Evolutionary conservation across 1,140 invertebrate genomes (phyloP).

Genomic region (Caenorhabditis tropicalis): DNA sequence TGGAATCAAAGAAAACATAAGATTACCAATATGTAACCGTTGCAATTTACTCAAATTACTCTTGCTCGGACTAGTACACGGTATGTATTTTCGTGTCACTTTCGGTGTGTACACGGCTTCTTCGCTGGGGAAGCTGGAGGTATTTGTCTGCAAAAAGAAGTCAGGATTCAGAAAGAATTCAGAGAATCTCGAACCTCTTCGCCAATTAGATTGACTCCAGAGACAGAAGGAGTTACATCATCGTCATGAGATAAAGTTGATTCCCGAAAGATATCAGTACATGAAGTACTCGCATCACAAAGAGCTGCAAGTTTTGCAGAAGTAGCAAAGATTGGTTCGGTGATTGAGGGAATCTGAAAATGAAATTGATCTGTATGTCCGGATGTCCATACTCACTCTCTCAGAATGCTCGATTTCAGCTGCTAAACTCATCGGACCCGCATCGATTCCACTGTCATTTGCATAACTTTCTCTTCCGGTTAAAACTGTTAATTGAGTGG

Average conservation of each 20-base stretch:
- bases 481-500: conserved; percentile 38
- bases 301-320: background rate
- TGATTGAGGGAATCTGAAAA: background rate
- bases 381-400: background rate
- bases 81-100: conserved; percentile 10
- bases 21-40: conserved; percentile 1
- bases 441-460: conserved; percentile 37
- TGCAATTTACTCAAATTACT: conserved; percentile 28
- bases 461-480: conserved; percentile 48
- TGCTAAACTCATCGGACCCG: conserved; percentile 17
- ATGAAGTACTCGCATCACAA: conserved; percentile 22
- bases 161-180: too few relatives aligned
- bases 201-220: background rate
- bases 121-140: conserved; percentile 14
- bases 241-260: background rate
- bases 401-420: conserved; percentile 8
- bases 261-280: conserved; percentile 9
- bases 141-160: background rate
- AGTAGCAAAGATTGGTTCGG: background rate
- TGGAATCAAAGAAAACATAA: background rate
- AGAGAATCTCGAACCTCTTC: background rate
- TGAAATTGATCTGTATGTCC: too few relatives aligned
- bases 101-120: conserved; percentile 31
- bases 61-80: conserved; percentile 29
- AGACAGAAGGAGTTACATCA: background rate